A percentile compares a stretch with the other conserved stretches of the same genome.
Evolutionary conservation across 1,140 invertebrate species (phyloP).

Genomic region (Drosophila novamexicana): DNA sequence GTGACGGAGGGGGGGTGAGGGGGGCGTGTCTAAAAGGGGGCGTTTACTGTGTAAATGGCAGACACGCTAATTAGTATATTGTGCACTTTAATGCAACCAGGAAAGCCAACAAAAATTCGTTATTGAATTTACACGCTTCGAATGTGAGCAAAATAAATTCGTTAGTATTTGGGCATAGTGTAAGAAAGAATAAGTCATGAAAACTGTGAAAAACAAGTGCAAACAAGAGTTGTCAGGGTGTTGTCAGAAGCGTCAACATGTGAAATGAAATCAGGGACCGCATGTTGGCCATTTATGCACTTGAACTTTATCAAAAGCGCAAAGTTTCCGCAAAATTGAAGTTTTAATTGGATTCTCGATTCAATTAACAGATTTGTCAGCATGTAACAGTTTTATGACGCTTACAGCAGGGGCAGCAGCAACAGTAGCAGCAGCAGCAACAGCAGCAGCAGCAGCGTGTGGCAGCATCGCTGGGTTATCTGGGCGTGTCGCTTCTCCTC

Average conservation of each 20-base stretch:
- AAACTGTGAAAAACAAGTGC: conserved; percentile 4
- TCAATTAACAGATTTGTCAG: conserved; percentile 84
- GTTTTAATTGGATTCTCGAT: conserved; percentile 84
- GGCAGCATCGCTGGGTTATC: conserved; percentile 10
- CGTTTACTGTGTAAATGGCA: conserved; percentile 46
- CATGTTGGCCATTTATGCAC: conserved; percentile 72
- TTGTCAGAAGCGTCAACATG: conserved; percentile 48
- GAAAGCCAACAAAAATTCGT: conserved; percentile 52
- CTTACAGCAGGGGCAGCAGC: conserved; percentile 17
- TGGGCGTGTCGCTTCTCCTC: conserved; percentile 34
- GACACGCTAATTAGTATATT: conserved; percentile 76
- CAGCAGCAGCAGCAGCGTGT: conserved; percentile 6
- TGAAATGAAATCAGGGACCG: conserved; percentile 41
- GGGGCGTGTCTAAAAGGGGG: background rate
- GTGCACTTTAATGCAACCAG: conserved; percentile 65
- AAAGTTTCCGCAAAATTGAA: conserved; percentile 70
- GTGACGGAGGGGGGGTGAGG: background rate
- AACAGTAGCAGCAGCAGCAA: conserved; percentile 5
- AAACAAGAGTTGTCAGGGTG: conserved; percentile 13
- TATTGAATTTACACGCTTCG: conserved; percentile 61
- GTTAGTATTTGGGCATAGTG: conserved; percentile 1
- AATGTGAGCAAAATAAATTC: background rate
- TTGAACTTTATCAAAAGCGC: conserved; percentile 62
- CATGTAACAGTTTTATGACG: conserved; percentile 77
- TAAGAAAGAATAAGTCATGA: background rate